Evolutionary conservation across 2,888 invertebrate genomes (phyloP), one percentile per base, ranked within the genome.

Genomic region (Microctonus brassicae): DNA sequence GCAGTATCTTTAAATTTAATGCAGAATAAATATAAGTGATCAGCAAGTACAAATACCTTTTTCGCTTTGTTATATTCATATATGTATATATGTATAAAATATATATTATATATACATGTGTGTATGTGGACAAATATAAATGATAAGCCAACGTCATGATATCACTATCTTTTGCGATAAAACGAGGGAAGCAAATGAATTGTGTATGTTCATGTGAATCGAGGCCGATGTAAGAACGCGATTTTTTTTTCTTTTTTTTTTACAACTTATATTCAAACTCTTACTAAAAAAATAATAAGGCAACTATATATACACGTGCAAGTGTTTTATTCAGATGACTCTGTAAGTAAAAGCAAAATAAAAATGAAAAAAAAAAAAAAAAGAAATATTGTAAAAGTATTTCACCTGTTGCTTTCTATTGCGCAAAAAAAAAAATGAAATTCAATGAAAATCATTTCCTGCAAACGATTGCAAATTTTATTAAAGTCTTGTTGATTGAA

Each of bases 161-260:
- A 70, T 64, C 64, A 57, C 47, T 70, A 70, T 70, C 70, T 70
- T 39, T 20, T 10, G 36, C 62, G 70, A 70, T 70, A 70, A 70
- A 57, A 55, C 7, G 65, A 33, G 42, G 39, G 36, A 57, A 34
- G 42, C 57, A 57, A 39, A 55, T 63, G 57, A 29, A 52, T 52
- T 33, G 53, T 58, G 36, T 20, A 34, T 29, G 17, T n/a, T 7
- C 17, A 17, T 10, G 29, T 47, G 29, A 47, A 33, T 63, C 29
- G 47, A 26, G 62, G 36, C 24, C 47, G 29, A 24, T 39, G 29
- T 47, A 17, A n/a, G 47, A 47, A 47, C 17, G 7, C 17, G 4
- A 47, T 47, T 47, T 1, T 47, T n/a, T n/a, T n/a, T n/a, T n/a
- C n/a, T n/a, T 47, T 47, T 1, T 47, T n/a, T n/a, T n/a, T n/a